These are phyloP conservation scores for Leptoclinus maculatus DNA, from an alignment of 2,797 vertebrate genomes.

Conservation along the genomic window DNA sequence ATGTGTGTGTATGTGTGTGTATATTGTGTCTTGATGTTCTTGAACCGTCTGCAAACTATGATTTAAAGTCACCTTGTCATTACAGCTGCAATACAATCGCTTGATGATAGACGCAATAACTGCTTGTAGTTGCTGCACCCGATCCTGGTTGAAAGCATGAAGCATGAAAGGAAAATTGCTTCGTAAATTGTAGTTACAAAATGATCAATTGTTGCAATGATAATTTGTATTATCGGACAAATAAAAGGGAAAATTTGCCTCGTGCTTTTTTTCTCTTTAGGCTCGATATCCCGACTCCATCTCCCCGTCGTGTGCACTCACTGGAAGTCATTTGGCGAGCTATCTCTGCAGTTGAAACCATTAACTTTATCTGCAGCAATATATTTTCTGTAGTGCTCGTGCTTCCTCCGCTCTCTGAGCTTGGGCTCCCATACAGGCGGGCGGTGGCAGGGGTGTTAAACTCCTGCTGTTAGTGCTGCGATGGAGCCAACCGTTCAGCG, in stretches of 20 bases:
- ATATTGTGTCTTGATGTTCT: constrained; percentile 15
- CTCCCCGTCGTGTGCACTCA: background rate
- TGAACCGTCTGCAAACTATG: constrained; percentile 22
- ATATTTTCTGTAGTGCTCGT: constrained; percentile 27
- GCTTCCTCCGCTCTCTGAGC: constrained; percentile 9
- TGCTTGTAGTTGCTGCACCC: background rate
- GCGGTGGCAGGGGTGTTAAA: background rate
- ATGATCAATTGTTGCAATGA: background rate
- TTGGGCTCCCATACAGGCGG: background rate
- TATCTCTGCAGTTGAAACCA: constrained; percentile 53
- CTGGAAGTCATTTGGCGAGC: constrained; percentile 32
- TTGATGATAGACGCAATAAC: constrained; percentile 11
- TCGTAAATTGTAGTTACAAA: constrained; percentile 8
- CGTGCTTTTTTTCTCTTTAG: background rate
- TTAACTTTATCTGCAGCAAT: constrained; percentile 64
- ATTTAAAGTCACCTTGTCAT: constrained; percentile 52
- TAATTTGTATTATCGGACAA: constrained; percentile 16
- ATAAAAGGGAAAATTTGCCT: background rate
- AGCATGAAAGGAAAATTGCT: background rate
- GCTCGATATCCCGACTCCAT: background rate
- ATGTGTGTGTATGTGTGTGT: background rate
- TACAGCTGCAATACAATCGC: constrained; percentile 29
- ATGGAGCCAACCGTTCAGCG: background rate
- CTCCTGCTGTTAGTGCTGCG: constrained; percentile 25
- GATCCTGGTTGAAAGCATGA: background rate